phyloP scores from a whole-genome alignment of 2,797 vertebrate species.

The Hydrophis major region DNA sequence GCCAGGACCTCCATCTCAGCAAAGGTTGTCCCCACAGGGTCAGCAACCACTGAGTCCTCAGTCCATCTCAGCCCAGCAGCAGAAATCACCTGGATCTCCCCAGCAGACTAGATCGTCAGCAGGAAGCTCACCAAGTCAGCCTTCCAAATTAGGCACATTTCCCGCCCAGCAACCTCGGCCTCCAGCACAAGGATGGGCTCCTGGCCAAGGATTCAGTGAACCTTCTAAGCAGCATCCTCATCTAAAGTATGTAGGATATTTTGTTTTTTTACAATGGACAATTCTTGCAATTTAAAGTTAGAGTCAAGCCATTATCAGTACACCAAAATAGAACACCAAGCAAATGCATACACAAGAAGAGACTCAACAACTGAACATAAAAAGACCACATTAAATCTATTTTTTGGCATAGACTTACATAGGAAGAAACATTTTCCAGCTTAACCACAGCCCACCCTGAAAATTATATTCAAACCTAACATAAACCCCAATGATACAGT shows the following conservation, averaged over 20 bases:
- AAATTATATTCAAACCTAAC: background rate
- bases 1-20: constrained; percentile 68
- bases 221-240: constrained; percentile 82
- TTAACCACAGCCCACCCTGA: background rate
- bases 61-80: constrained; percentile 81
- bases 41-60: constrained; percentile 77
- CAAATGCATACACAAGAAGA: background rate
- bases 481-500: background rate
- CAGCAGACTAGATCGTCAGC: constrained; percentile 84
- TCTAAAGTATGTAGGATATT: constrained; percentile 81
- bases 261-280: background rate
- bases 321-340: background rate
- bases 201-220: constrained; percentile 68
- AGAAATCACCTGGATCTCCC: constrained; percentile 89
- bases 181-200: constrained; percentile 68
- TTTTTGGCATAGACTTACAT: background rate
- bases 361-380: background rate
- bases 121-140: constrained; percentile 85
- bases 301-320: background rate
- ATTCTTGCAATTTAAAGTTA: background rate
- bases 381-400: background rate
- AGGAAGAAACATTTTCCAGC: background rate
- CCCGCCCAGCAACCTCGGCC: constrained; percentile 72
- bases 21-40: constrained; percentile 76
- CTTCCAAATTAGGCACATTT: constrained; percentile 80